Evolutionary conservation across 1,140 invertebrate species (phyloP).

Genomic region (Philopotamus ludificatus): DNA sequence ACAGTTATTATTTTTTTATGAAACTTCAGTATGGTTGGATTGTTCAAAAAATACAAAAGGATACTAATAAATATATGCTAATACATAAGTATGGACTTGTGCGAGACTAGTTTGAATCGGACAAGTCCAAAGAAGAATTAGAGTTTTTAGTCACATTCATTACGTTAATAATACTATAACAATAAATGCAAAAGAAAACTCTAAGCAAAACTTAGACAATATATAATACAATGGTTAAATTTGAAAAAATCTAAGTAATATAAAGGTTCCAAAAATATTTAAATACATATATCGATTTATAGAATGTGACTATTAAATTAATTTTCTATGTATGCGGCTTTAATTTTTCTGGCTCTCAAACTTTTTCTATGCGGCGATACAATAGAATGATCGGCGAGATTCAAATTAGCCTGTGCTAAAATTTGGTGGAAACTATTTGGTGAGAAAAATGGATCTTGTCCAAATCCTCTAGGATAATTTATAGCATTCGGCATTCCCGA

Average conservation of each 20-base stretch:
- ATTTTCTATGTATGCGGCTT: constrained; percentile 14
- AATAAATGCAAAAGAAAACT: constrained; percentile 23
- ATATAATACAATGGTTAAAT: too few relatives aligned
- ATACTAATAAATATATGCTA: too few relatives aligned
- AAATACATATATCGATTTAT: too few relatives aligned
- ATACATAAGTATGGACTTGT: constrained; percentile 26
- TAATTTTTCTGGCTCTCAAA: constrained; percentile 29
- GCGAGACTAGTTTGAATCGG: constrained; percentile 28
- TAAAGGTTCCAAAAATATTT: too few relatives aligned
- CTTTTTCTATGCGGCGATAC: constrained; percentile 35
- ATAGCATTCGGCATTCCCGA: constrained; percentile 6
- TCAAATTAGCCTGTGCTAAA: constrained; percentile 32
- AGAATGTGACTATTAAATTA: constrained; percentile 2
- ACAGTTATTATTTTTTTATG: too few relatives aligned
- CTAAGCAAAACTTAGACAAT: constrained; percentile 4
- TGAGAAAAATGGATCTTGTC: constrained; percentile 5
- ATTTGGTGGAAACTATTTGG: constrained; percentile 36
- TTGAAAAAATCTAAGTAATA: too few relatives aligned
- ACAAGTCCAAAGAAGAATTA: constrained; percentile 26
- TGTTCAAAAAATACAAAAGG: too few relatives aligned
- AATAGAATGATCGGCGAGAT: constrained; percentile 17
- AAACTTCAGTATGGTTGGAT: too few relatives aligned
- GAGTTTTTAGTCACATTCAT: not conserved
- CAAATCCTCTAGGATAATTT: constrained; percentile 9
- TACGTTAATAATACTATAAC: not conserved